Conservation (phyloP, 2,113 vertebrate species). For the Hydrolagus affinis region DNA sequence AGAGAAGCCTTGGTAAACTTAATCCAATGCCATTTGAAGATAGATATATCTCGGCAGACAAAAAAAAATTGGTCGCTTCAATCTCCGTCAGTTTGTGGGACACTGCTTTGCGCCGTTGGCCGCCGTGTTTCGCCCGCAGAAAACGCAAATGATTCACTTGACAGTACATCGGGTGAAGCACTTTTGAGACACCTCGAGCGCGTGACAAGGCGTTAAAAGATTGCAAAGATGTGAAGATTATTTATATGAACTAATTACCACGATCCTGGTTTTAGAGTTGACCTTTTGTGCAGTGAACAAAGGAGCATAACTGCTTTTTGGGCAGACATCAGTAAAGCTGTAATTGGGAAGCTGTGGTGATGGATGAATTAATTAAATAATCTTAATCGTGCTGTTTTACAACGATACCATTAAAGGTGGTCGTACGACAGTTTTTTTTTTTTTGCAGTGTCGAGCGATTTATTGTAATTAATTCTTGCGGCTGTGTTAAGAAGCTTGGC, state of each 20-base stretch:
- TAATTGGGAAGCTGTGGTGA: slow-evolving; percentile 20
- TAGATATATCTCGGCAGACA: too few relatives aligned
- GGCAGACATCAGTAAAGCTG: neutral
- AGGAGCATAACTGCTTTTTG: neutral
- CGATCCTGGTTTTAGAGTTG: neutral
- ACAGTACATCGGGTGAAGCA: too few relatives aligned
- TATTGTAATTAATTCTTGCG: slow-evolving; percentile 23
- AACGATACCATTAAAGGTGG: slow-evolving; percentile 6
- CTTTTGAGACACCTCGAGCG: too few relatives aligned
- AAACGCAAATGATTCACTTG: too few relatives aligned
- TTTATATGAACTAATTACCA: neutral
- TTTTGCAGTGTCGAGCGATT: neutral
- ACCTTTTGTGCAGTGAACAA: neutral
- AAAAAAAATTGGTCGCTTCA: too few relatives aligned
- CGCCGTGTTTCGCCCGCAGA: too few relatives aligned
- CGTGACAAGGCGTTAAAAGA: too few relatives aligned
- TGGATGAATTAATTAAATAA: slow-evolving; percentile 10
- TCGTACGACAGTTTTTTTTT: neutral
- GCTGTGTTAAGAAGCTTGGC: neutral
- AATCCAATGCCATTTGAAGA: too few relatives aligned
- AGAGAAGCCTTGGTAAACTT: too few relatives aligned
- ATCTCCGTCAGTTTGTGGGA: too few relatives aligned
- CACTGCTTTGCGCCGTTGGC: too few relatives aligned
- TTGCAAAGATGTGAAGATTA: too few relatives aligned
- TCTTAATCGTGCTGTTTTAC: neutral